Conservation (phyloP, 2,113 vertebrate species). For the Zootoca vivipara region DNA sequence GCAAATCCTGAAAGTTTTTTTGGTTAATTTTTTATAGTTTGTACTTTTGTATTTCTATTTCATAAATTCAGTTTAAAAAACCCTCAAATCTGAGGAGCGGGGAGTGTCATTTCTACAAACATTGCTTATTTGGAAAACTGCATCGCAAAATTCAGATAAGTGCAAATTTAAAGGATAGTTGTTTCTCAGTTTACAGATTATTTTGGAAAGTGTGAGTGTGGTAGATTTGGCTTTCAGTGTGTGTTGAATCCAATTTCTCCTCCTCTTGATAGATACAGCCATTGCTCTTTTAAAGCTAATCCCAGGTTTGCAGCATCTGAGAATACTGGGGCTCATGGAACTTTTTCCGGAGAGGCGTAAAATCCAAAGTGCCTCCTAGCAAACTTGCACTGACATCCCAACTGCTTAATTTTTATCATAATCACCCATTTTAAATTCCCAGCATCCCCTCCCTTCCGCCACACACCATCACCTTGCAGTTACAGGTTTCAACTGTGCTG, state of each 20-base stretch:
- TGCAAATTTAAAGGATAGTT: too few relatives aligned
- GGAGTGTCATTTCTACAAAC: too few relatives aligned
- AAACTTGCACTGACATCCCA: not conserved
- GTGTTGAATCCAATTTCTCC: not conserved
- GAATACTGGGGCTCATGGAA: not conserved
- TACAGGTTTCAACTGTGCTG: constrained; percentile 39
- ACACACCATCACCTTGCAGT: not conserved
- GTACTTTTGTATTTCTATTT: too few relatives aligned
- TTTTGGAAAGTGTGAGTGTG: too few relatives aligned
- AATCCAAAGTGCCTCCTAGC: not conserved
- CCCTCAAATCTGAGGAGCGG: too few relatives aligned
- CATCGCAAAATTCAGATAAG: too few relatives aligned
- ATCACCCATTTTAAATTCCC: not conserved
- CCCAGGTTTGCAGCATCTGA: not conserved
- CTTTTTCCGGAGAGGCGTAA: not conserved
- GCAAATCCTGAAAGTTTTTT: too few relatives aligned
- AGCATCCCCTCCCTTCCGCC: not conserved
- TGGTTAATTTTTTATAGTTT: too few relatives aligned
- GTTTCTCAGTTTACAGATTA: too few relatives aligned
- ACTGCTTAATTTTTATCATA: not conserved
- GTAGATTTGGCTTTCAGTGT: too few relatives aligned
- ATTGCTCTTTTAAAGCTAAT: not conserved
- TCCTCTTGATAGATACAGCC: not conserved
- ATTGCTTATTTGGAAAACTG: too few relatives aligned
- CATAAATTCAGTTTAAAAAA: too few relatives aligned